A percentile compares a stretch with the other conserved stretches of the same genome.
Evolutionary conservation across 2,888 invertebrate species (phyloP).

Genomic region (Andrena hattorfiana): DNA sequence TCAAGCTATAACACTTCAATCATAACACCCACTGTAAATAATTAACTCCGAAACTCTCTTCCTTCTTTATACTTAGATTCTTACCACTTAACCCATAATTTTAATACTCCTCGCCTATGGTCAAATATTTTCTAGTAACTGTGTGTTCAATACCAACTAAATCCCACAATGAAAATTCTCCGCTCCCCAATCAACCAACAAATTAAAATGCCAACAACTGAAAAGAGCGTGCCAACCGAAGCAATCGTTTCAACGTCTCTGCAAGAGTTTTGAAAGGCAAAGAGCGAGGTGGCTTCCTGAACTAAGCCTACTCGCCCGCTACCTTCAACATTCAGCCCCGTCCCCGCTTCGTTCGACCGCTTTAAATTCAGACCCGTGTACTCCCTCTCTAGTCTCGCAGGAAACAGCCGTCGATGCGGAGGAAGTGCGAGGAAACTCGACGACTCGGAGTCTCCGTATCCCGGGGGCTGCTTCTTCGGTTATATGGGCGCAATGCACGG

Average conservation of each 20-base stretch:
- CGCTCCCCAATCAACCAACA: no score
- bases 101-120: no score
- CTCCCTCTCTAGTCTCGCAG: background rate
- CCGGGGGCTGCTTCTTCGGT: constrained; percentile 24
- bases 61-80: no score
- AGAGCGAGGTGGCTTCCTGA: background rate
- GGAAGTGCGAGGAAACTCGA: constrained; percentile 34
- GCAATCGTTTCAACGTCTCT: background rate
- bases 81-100: no score
- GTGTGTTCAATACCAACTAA: no score
- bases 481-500: constrained; percentile 11
- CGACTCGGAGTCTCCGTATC: constrained; percentile 33
- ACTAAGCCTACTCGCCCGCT: background rate
- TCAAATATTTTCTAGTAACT: no score
- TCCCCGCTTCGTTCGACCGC: background rate
- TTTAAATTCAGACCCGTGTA: constrained; percentile 49
- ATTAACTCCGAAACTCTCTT: no score
- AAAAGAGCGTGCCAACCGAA: background rate
- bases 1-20: no score
- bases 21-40: no score
- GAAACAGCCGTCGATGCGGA: constrained; percentile 16
- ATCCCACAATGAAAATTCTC: no score
- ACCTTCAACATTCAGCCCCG: constrained; percentile 5
- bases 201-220: no score
- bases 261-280: background rate